These are phyloP conservation scores for Drosophila barbarae DNA, from an alignment of 2,888 invertebrate genomes.

Conservation along the genomic window DNA sequence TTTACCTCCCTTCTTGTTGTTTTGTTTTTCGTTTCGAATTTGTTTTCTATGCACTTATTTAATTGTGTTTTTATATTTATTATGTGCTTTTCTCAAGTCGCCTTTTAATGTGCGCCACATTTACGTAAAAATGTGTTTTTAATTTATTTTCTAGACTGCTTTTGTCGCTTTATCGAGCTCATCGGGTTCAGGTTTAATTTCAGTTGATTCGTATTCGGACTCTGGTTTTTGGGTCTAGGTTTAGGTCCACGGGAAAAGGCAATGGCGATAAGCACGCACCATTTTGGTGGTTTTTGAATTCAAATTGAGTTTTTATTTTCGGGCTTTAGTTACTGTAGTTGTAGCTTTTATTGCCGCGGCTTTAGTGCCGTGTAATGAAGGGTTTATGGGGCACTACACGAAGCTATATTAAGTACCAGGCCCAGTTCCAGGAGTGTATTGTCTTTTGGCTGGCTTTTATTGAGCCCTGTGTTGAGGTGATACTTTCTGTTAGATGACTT, in stretches of 20 bases:
- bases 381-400: slow-evolving; percentile 53
- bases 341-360: slow-evolving; percentile 46
- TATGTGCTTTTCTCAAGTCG: slow-evolving; percentile 65
- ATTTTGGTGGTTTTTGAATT: slow-evolving; percentile 70
- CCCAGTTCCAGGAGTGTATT: slow-evolving; percentile 9
- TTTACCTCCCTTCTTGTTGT: slow-evolving; percentile 36
- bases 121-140: slow-evolving; percentile 76
- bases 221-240: slow-evolving; percentile 25
- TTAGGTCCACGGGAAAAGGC: slow-evolving; percentile 27
- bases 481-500: slow-evolving; percentile 22
- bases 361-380: slow-evolving; percentile 71
- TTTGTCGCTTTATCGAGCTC: slow-evolving; percentile 68
- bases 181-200: slow-evolving; percentile 46
- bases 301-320: slow-evolving; percentile 59
- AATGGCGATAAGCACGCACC: slow-evolving; percentile 70
- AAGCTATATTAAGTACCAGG: slow-evolving; percentile 29
- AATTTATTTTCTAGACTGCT: slow-evolving; percentile 71
- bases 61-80: slow-evolving; percentile 73
- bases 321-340: slow-evolving; percentile 51
- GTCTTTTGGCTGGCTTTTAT: slow-evolving; percentile 7
- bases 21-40: slow-evolving; percentile 48
- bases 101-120: slow-evolving; percentile 71
- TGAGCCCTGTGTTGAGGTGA: neutral
- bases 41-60: slow-evolving; percentile 72
- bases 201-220: slow-evolving; percentile 25